Evolutionary conservation across 2,888 invertebrate species (phyloP), one percentile per base, ranked within the genome.

Genomic region (Eristalinus sepulchralis): DNA sequence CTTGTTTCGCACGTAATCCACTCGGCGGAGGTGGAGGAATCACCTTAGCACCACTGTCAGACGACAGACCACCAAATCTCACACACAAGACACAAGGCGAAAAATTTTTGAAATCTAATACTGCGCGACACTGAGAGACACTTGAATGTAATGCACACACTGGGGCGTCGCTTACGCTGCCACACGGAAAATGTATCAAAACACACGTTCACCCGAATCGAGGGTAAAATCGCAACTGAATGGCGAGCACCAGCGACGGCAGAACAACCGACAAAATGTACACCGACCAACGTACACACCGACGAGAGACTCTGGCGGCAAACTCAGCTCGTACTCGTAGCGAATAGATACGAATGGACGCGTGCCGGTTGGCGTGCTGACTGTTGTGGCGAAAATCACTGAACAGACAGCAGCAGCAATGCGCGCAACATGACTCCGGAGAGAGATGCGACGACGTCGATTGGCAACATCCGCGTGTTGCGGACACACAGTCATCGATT

Each of bases 191-290:
- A 47, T 47, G 47, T 47, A 47, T 17, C 8, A 34, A 64, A 76
- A 77, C 77, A 81, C 81, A 85, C 85, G 81, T 85, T 85, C 77
- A 81, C 81, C 81, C 81, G 81, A 81, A 81, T 81, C 85, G 85
- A 81, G 85, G 85, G 85, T 85, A 85, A 85, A 85, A 85, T 85
- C 77, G 85, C 85, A 85, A 85, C 85, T 85, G 71, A 79, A 66
- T 22, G 6, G 20, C 34, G 55, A 68, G 53, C 67, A 22, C 17
- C 76, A 68, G 57, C 77, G 72, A 34, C 83, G 66, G 71, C 77
- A 72, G 71, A 53, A 39, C 47, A 17, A 47, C 17, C 47, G 47
- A 8, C 39, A 72, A 85, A 81, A 81, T 72, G 80, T 57, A 76
- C 71, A 83, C 83, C 55, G 78, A 79, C 78, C 27, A 27, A 2